These are phyloP conservation scores for Parelbella ahira DNA, from an alignment of 2,888 invertebrate species.

Conservation along the genomic window DNA sequence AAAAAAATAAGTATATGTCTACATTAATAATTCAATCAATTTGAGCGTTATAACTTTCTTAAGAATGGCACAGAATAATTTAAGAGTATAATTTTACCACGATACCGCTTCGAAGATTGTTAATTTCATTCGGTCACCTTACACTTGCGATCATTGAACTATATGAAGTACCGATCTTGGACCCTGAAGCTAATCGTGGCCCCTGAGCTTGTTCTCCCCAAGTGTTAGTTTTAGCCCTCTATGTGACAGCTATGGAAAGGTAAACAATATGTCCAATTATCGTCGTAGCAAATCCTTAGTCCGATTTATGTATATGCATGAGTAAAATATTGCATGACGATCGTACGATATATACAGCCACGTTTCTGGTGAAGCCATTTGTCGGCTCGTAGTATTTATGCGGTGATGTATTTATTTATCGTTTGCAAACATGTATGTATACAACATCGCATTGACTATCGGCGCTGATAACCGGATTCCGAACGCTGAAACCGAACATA, in stretches of 20 bases:
- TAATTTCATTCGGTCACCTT: too few species aligned
- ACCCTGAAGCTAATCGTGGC: constrained; percentile 12
- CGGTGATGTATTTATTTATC: too few species aligned
- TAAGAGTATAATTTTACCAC: too few species aligned
- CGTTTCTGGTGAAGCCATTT: constrained; percentile 1
- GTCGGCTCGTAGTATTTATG: too few species aligned
- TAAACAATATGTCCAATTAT: constrained; percentile 26
- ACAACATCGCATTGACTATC: background rate
- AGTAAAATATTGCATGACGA: constrained; percentile 31
- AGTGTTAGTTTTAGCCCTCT: constrained; percentile 24
- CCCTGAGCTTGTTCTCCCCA: constrained; percentile 19
- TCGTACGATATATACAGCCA: constrained; percentile 18
- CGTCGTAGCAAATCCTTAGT: constrained; percentile 32
- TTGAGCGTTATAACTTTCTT: too few species aligned
- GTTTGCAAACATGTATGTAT: too few species aligned
- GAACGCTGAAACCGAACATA: constrained; percentile 5
- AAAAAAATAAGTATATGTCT: too few species aligned
- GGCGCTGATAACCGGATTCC: background rate
- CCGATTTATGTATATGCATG: constrained; percentile 30
- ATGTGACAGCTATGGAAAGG: constrained; percentile 24
- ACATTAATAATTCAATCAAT: too few species aligned
- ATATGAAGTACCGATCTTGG: constrained; percentile 24
- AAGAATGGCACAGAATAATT: too few species aligned
- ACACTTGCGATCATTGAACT: too few species aligned
- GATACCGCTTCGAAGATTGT: too few species aligned